Base-by-base conservation (phyloP, 2,113 vertebrate genomes). In the Gambusia affinis region DNA sequence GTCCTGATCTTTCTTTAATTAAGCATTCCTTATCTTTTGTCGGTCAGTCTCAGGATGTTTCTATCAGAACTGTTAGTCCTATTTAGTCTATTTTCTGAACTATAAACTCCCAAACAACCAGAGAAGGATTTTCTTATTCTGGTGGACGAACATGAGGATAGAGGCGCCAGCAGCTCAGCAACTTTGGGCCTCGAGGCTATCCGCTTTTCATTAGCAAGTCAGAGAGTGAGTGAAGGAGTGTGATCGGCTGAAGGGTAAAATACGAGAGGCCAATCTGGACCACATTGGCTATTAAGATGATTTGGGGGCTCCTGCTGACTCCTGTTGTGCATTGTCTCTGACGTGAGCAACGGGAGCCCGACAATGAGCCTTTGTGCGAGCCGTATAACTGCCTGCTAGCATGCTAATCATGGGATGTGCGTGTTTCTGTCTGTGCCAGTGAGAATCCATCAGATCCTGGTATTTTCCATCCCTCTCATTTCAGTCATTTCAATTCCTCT, bases 351-450 rank as follows among this genome's bases (percentile, higher is more conserved):
- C 73, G 1, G 8, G 60, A 78, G 51, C 73, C 65, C 81, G 87
- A 93, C 91, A 93, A 82, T 92, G 57, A 74, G 73, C 71, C 90
- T 89, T 92, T 93, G 92, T 92, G 81, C 51, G 66, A 71, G 86
- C 76, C 86, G 73, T 90, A 91, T 92, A 87, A 92, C 87, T 89
- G 80, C 80, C 82, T 78, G 82, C 88, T 86, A 89, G 86, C 86
- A 89, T 91, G 89, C 88, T 91, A 92, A 92, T 93, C 92, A 88
- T 84, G 78, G 85, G 75, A 86, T 90, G 80, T 86, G 77, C 84
- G 81, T 76, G 76, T 87, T 66, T 78, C 37, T 83, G 81, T 78
- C 70, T 77, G 76, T 87, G 70, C 66, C 47, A 72, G 72, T 73
- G 77, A 74, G 70, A 54, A 64, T 87, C 83, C 73, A 57, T 78